Percentiles rank a stretch among this genome's conserved stretches.
phyloP scores from a whole-genome alignment of 2,113 vertebrate species.

The Sylvietta virens region DNA sequence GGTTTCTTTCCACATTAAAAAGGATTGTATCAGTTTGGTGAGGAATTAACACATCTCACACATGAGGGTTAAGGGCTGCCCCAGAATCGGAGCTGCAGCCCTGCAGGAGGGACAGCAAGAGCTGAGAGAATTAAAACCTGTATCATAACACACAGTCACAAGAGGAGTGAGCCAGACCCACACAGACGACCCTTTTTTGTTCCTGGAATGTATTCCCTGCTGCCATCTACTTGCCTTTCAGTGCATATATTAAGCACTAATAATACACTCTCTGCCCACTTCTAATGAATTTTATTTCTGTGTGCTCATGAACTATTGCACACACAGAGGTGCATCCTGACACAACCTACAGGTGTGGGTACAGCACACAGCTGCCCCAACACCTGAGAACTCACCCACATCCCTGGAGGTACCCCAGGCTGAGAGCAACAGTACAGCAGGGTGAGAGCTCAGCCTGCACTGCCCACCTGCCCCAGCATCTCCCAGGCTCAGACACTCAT shows the following conservation, averaged over 20 bases:
- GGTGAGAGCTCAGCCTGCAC: neutral
- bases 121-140: neutral
- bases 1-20: neutral
- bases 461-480: neutral
- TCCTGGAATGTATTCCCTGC: neutral
- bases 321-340: neutral
- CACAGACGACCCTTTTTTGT: conserved; percentile 4
- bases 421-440: neutral
- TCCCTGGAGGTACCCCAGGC: neutral
- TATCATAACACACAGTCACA: neutral
- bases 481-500: fast-evolving
- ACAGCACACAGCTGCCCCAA: neutral
- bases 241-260: neutral
- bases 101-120: neutral
- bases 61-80: neutral
- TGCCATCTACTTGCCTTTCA: neutral
- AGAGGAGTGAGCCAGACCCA: neutral
- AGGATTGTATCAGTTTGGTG: fast-evolving
- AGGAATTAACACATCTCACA: neutral
- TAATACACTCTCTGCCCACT: neutral
- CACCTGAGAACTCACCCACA: neutral
- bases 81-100: neutral
- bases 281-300: neutral
- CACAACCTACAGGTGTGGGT: neutral
- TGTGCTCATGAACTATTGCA: neutral